phyloP scores from a whole-genome alignment of 2,888 invertebrate genomes.

The Agrochola macilenta region DNA sequence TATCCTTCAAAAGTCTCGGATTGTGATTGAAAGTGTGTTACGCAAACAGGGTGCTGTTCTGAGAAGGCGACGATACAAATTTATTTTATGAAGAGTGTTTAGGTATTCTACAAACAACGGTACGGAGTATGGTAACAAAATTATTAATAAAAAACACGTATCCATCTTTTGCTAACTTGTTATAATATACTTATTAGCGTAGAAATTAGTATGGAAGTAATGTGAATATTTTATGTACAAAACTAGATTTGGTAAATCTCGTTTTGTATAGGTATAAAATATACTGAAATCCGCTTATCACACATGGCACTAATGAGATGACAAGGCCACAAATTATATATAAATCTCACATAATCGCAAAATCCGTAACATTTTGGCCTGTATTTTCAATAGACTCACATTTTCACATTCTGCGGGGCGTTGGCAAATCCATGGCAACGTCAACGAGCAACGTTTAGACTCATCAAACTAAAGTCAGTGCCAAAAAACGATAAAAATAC shows the following conservation, averaged over 20 bases:
- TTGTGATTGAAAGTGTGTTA: too few species aligned
- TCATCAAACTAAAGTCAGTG: too few species aligned
- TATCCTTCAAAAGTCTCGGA: too few species aligned
- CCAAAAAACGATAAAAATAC: too few species aligned
- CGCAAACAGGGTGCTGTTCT: too few species aligned
- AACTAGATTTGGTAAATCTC: slow-evolving; percentile 8
- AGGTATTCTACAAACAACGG: background rate
- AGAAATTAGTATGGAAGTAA: slow-evolving; percentile 3
- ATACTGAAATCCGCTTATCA: slow-evolving; percentile 3
- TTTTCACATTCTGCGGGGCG: too few species aligned
- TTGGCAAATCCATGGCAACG: too few species aligned
- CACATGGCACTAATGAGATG: background rate
- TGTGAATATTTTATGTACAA: slow-evolving; percentile 24
- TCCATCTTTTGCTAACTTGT: slow-evolving; percentile 5
- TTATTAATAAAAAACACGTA: background rate
- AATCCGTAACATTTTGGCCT: too few species aligned
- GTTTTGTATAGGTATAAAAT: slow-evolving; percentile 1
- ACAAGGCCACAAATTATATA: background rate
- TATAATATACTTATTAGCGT: slow-evolving; percentile 9
- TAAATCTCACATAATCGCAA: too few species aligned
- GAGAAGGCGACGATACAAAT: background rate
- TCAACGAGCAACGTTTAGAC: too few species aligned
- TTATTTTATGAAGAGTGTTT: background rate
- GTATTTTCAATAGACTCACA: too few species aligned
- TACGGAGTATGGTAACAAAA: background rate